phyloP scores from a whole-genome alignment of 2,113 vertebrate species.

The Columba janthina region DNA sequence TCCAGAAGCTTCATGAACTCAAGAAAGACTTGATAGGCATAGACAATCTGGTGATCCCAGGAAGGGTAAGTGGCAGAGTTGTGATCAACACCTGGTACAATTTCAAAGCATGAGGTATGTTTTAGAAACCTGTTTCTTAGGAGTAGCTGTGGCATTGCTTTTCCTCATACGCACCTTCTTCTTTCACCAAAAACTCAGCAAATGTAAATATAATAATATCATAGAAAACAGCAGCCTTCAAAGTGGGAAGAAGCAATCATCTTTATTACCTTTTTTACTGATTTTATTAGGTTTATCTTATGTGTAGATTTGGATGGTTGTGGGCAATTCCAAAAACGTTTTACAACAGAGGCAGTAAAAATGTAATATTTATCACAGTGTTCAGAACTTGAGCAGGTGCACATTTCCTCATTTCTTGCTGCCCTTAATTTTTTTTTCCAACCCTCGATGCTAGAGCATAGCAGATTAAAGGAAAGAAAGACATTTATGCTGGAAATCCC shows the following conservation, averaged over 20 bases:
- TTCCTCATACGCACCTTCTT: not conserved
- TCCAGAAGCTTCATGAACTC: constrained; percentile 95
- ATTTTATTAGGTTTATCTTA: not conserved
- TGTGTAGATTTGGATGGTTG: not conserved
- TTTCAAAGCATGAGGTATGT: not conserved
- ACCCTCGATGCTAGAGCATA: not conserved
- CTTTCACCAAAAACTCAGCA: not conserved
- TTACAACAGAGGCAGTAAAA: not conserved
- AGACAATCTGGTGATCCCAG: constrained; percentile 88
- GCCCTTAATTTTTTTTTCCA: not conserved
- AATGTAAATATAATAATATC: not conserved
- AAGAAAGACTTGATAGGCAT: constrained; percentile 94
- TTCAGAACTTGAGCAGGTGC: not conserved
- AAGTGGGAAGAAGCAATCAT: not conserved
- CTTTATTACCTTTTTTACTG: not conserved
- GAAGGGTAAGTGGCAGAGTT: constrained; percentile 79
- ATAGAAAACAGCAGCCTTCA: not conserved
- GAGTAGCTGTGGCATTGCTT: not conserved
- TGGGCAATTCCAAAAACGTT: not conserved
- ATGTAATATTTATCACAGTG: not conserved
- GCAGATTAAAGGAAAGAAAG: not conserved
- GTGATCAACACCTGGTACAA: not conserved
- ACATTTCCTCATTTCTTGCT: not conserved
- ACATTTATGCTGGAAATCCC: not conserved
- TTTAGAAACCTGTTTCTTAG: not conserved